phyloP scores from a whole-genome alignment of 2,888 invertebrate genomes.

The Dendrolimus houi region DNA sequence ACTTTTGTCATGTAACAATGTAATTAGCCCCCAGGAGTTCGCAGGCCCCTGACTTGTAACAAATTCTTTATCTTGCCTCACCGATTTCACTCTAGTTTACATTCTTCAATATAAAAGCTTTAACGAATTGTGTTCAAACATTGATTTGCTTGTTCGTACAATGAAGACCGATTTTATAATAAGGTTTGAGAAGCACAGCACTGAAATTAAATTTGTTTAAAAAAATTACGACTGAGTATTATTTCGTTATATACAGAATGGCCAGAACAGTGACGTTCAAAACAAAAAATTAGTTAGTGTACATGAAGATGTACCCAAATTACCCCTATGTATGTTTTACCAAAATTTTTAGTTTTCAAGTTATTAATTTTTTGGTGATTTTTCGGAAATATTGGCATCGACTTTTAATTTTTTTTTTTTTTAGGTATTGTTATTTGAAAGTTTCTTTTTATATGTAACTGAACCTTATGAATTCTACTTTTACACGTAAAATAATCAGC shows the following conservation, averaged over 20 bases:
- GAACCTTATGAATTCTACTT: too few species aligned
- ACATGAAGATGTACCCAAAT: too few species aligned
- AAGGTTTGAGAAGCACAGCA: neutral
- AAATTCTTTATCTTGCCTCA: slow-evolving; percentile 64
- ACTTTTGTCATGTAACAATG: slow-evolving; percentile 70
- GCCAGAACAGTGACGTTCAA: neutral
- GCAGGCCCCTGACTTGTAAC: slow-evolving; percentile 48
- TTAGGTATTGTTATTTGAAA: too few species aligned
- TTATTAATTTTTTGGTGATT: too few species aligned
- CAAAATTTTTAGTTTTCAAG: too few species aligned
- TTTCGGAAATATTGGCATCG: too few species aligned
- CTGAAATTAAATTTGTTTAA: neutral
- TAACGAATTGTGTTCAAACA: slow-evolving; percentile 6
- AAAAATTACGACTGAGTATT: neutral
- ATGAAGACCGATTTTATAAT: neutral
- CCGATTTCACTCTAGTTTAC: slow-evolving; percentile 53
- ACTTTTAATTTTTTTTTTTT: too few species aligned
- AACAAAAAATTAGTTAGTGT: too few species aligned
- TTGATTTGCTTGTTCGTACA: neutral
- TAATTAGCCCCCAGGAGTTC: slow-evolving; percentile 65
- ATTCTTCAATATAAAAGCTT: slow-evolving; percentile 32
- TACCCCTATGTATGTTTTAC: too few species aligned
- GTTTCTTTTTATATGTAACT: too few species aligned
- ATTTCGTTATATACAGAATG: neutral
- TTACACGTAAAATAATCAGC: too few species aligned